phyloP scores from a whole-genome alignment of 1,140 invertebrate genomes.

The Telenomus remus region DNA sequence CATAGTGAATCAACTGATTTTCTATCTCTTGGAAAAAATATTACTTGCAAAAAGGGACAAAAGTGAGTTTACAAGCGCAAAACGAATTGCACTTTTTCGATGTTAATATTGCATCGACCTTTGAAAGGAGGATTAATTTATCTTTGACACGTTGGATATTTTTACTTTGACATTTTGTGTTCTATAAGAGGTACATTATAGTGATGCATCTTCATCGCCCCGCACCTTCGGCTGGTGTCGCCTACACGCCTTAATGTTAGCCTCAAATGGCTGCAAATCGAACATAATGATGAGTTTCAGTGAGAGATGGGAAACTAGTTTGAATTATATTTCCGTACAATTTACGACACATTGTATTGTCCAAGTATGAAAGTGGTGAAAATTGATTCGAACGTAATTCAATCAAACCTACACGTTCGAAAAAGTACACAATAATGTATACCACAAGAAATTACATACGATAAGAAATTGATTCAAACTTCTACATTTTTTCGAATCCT shows the following conservation, averaged over 20 bases:
- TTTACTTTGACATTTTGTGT: conserved; percentile 26
- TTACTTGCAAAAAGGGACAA: background rate
- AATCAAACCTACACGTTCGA: conserved; percentile 1
- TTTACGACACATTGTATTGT: conserved; percentile 33
- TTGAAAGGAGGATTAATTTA: conserved; percentile 20
- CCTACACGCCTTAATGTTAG: conserved; percentile 33
- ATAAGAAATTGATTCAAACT: too few species aligned
- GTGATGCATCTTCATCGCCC: conserved; percentile 26
- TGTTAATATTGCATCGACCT: conserved; percentile 10
- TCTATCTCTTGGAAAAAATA: too few species aligned
- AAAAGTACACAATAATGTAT: background rate
- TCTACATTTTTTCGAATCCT: too few species aligned
- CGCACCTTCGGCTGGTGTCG: conserved; percentile 10
- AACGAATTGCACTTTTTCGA: background rate
- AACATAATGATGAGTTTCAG: conserved; percentile 45
- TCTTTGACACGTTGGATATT: conserved; percentile 10
- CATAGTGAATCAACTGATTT: too few species aligned
- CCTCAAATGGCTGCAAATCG: conserved; percentile 47
- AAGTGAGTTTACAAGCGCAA: background rate
- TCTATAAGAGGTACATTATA: background rate
- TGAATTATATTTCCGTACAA: conserved; percentile 30
- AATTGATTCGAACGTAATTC: conserved; percentile 20
- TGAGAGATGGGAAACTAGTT: conserved; percentile 25
- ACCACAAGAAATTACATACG: too few species aligned
- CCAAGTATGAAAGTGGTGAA: conserved; percentile 15